Base-by-base conservation (phyloP, 2,888 invertebrate species). In the Drosophila peninsularis region DNA sequence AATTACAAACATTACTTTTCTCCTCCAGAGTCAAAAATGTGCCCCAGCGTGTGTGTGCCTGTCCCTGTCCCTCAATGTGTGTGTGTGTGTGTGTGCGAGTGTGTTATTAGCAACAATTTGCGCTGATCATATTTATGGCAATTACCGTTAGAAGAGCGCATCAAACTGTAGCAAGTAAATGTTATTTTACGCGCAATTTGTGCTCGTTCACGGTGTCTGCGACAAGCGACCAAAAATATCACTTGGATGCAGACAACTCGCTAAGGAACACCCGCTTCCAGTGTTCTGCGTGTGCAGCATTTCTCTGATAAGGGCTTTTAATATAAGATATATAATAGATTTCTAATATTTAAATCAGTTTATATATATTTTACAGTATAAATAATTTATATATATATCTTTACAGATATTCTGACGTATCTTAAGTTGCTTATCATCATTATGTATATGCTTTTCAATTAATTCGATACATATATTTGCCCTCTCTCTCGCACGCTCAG, bases 101-200 rank as follows among this genome's bases (percentile, higher is more conserved):
- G 63, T 88, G 90, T 88, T 87, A 89, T 87, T 87, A 88, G 86
- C 86, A 75, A 73, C 76, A 79, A 89, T 89, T 89, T 82, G 61
- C 67, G 83, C 75, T 82, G 75, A 88, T 88, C 77, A 82, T 81
- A 73, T 82, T 77, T 70, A 67, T 60, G 85, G 73, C 84, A 87
- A 84, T 87, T 82, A 84, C 88, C 80, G 69, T 87, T 84, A 87
- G 76, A 67, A 64, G 65, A 71, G 63, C 79, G 72, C 81, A 72
- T 66, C 78, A 82, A 85, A 76, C 69, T 61, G 77, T 78, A 57
- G 50, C 65, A 71, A 75, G 70, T 62, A 69, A 80, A 82, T 80
- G 75, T 76, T 78, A 70, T 78, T 80, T 78, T 74, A 72, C 63
- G 62, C 61, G 67, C 73, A 73, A 75, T 84, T 85, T 80, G 56